These are phyloP conservation scores for Megaleporinus macrocephalus DNA, from an alignment of 2,113 vertebrate species.

Conservation along the genomic window DNA sequence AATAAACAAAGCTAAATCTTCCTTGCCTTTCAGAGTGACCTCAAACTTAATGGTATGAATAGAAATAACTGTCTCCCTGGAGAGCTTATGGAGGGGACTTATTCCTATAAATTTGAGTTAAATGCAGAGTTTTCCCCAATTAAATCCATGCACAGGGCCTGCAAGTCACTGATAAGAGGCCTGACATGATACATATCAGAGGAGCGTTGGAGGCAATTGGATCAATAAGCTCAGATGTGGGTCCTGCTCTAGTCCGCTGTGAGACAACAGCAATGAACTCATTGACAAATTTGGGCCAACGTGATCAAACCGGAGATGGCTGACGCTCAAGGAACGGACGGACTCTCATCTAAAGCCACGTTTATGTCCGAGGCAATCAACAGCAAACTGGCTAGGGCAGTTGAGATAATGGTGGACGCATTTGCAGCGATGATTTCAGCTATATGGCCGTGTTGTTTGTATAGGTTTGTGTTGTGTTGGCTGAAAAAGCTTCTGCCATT, in stretches of 20 bases:
- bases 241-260: neutral
- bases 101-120: slow-evolving; percentile 32
- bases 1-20: neutral
- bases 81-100: neutral
- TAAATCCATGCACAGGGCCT: slow-evolving; percentile 29
- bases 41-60: neutral
- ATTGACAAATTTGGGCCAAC: slow-evolving; percentile 4
- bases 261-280: neutral
- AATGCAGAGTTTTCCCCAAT: slow-evolving; percentile 32
- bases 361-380: slow-evolving; percentile 7
- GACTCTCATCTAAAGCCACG: slow-evolving; percentile 9
- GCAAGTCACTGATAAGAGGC: slow-evolving; percentile 39
- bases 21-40: slow-evolving; percentile 7
- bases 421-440: neutral
- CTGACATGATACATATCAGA: slow-evolving; percentile 38
- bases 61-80: neutral
- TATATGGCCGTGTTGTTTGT: too few species aligned
- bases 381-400: neutral
- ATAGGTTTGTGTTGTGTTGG: neutral
- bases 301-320: neutral
- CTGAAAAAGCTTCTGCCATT: neutral
- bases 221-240: slow-evolving; percentile 35
- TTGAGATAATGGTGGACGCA: neutral
- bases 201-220: slow-evolving; percentile 22
- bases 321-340: neutral